Base-by-base conservation (phyloP, 2,113 vertebrate species). In the Seriola aureovittata region DNA sequence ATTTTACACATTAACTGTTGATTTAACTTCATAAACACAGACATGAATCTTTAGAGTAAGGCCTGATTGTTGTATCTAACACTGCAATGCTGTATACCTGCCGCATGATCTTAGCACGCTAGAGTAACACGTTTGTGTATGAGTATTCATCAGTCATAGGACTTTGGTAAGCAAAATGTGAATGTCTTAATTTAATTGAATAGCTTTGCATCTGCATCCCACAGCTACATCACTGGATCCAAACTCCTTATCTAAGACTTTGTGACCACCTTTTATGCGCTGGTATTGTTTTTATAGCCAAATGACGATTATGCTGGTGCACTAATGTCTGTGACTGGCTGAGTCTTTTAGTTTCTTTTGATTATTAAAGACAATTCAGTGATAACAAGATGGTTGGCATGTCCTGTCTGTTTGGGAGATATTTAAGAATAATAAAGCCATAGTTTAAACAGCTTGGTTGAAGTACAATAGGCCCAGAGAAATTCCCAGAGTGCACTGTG, bases 331-430 rank as follows among this genome's bases (percentile, higher is more conserved):
- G 69, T 69, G 58, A 64, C 60, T 84, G 75, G 65, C 23, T 63
- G 17, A 81, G 73, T 90, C 59, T 85, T 80, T 92, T 75, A 81
- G 68, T 87, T 85, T 85, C 21, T 75, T 91, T 85, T 77, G 70
- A 81, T 87, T 68, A 92, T 91, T 92, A 93, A 94, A 94, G 87
- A 91, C 63, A 50, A 65, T 69, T 81, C 29, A 81, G 65, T 52
- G 36, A 64, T 8, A 19, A 44, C 5, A 57, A 60, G 11, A 38
- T 23, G 5, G 17, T 2, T 29, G 0, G 7, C 16, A 1, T 67
- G 58, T 71, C 4, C 4, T 46, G 17, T 78, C 8, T 67, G 13
- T 46, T 23, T 42, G 3, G 10, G 29, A 34, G 5, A 2, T 50
- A 52, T 16, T 65, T 25, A 25, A 40, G 44, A 50, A 11, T 17